Conservation (phyloP, 2,888 invertebrate species). For the Argyresthia albistria region DNA sequence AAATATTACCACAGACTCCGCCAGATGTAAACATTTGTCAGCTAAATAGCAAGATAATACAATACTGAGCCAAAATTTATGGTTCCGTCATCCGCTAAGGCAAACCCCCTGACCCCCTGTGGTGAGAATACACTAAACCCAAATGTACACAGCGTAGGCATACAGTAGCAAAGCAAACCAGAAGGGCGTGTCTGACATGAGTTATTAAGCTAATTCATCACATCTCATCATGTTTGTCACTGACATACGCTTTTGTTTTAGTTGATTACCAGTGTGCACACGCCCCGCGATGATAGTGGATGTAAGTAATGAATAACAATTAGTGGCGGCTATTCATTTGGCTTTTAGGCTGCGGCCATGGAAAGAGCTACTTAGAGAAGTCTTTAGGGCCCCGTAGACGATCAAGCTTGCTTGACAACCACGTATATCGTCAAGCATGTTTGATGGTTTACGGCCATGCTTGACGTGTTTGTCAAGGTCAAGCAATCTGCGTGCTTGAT, state of each 20-base stretch:
- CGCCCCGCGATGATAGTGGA: slow-evolving; percentile 25
- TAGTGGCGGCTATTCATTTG: not conserved
- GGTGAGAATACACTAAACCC: not conserved
- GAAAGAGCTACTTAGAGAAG: not conserved
- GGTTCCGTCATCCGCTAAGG: no score
- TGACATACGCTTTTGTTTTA: slow-evolving; percentile 37
- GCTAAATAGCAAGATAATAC: no score
- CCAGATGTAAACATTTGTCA: no score
- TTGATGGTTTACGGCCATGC: no score
- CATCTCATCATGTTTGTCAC: slow-evolving; percentile 26
- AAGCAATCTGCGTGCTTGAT: no score
- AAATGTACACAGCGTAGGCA: not conserved
- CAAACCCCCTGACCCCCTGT: no score
- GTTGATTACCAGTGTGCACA: slow-evolving; percentile 41
- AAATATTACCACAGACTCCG: no score
- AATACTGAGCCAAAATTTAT: no score
- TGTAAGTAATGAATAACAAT: not conserved
- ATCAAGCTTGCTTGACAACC: no score
- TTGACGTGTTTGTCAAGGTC: no score
- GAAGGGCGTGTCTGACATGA: slow-evolving; percentile 41
- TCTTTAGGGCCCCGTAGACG: no score
- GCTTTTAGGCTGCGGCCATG: not conserved
- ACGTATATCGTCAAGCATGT: no score
- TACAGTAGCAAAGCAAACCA: not conserved
- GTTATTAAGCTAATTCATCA: slow-evolving; percentile 53